phyloP scores from a whole-genome alignment of 2,888 invertebrate genomes.

The Julus scanicus region DNA sequence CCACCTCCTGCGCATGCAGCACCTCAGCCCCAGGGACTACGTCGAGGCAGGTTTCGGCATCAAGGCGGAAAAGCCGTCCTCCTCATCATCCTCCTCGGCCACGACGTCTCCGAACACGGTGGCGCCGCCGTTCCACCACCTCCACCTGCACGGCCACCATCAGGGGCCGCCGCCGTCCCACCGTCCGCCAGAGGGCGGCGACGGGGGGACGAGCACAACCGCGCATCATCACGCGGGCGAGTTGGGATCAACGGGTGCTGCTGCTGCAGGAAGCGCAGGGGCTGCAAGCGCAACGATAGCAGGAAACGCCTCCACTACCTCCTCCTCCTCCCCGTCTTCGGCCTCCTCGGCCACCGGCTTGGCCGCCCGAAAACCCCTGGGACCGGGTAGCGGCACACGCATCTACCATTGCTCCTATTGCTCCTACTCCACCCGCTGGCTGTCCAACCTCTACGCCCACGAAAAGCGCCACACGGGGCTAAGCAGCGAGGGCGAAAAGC shows the following conservation, averaged over 20 bases:
- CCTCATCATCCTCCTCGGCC: conserved; percentile 51
- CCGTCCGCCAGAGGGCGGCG: neutral
- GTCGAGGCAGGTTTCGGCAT: conserved; percentile 30
- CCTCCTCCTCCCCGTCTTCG: conserved; percentile 53
- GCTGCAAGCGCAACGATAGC: conserved; percentile 32
- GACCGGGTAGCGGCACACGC: conserved; percentile 65
- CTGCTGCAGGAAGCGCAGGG: conserved; percentile 27
- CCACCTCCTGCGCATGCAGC: conserved; percentile 67
- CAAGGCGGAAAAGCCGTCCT: conserved; percentile 51
- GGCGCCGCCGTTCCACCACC: conserved; percentile 47
- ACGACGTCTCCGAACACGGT: conserved; percentile 54
- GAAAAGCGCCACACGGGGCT: conserved; percentile 80
- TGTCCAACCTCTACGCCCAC: conserved; percentile 91
- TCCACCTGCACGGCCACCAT: conserved; percentile 29
- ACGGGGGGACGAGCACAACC: conserved; percentile 48
- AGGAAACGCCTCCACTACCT: conserved; percentile 50
- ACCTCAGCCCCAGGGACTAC: conserved; percentile 52
- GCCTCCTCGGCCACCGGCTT: conserved; percentile 19
- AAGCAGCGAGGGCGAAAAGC: conserved; percentile 62
- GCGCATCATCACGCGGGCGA: conserved; percentile 57
- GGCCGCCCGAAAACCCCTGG: conserved; percentile 50
- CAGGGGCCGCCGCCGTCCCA: conserved; percentile 5
- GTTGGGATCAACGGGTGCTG: conserved; percentile 57
- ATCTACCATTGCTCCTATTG: conserved; percentile 91
- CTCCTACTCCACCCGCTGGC: conserved; percentile 86